Conservation (phyloP, 1,140 invertebrate genomes). For the Cydia splendana region DNA sequence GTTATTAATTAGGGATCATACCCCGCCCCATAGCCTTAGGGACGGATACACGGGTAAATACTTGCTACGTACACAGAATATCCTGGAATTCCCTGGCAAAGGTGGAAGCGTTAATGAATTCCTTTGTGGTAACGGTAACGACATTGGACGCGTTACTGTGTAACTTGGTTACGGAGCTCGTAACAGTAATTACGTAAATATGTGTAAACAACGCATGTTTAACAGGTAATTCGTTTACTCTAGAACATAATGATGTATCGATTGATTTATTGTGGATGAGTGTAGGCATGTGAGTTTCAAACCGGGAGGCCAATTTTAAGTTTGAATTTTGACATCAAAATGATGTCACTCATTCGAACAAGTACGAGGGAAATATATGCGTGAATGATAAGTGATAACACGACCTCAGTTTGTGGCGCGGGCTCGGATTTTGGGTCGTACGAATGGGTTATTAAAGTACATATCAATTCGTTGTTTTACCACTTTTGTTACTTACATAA, state of each 20-base stretch:
- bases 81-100: slow-evolving; percentile 5
- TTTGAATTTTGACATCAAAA: no score
- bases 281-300: no score
- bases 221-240: slow-evolving; percentile 6
- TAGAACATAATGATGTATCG: background rate
- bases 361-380: no score
- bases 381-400: no score
- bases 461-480: no score
- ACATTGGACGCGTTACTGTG: slow-evolving; percentile 17
- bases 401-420: no score
- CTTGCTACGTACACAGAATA: slow-evolving; percentile 20
- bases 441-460: no score
- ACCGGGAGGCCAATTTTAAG: no score
- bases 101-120: slow-evolving; percentile 29
- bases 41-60: background rate
- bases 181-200: slow-evolving; percentile 23
- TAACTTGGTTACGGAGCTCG: slow-evolving; percentile 17
- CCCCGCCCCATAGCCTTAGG: background rate
- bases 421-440: no score
- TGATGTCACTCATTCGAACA: no score
- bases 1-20: slow-evolving; percentile 28
- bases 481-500: no score
- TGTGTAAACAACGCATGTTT: slow-evolving; percentile 10
- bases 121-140: slow-evolving; percentile 27
- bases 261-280: background rate